A percentile compares a stretch with the other conserved stretches of the same genome.
Conservation (phyloP, 1,140 invertebrate genomes). For the Hypsibius dujardini region DNA sequence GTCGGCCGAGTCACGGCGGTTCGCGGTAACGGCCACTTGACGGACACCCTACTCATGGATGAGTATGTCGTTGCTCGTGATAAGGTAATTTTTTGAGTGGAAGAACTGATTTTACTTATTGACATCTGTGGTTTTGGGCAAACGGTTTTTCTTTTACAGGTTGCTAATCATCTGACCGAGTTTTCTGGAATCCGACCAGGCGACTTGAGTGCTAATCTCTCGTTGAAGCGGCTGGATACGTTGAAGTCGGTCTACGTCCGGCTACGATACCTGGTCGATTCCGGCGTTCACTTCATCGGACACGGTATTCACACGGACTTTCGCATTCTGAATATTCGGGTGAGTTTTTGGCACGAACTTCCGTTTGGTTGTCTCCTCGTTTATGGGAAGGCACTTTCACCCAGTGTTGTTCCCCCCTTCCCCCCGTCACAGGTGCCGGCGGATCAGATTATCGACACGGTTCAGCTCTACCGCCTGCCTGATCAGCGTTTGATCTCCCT, state of each 20-base stretch:
- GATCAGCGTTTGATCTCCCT: conserved; percentile 74
- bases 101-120: conserved; percentile 18
- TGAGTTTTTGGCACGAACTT: background rate
- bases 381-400: no score
- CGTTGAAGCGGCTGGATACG: conserved; percentile 71
- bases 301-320: conserved; percentile 84
- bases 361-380: no score
- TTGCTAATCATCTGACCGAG: conserved; percentile 72
- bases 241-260: conserved; percentile 75
- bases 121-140: background rate
- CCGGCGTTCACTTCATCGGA: conserved; percentile 69
- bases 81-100: conserved; percentile 40
- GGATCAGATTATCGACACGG: conserved; percentile 71
- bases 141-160: conserved; percentile 24
- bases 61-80: conserved; percentile 81
- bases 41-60: conserved; percentile 70
- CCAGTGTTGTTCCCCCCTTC: conserved; percentile 20
- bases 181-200: conserved; percentile 80
- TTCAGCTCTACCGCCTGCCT: conserved; percentile 64
- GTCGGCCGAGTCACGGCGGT: conserved; percentile 72
- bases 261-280: conserved; percentile 62
- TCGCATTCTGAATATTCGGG: conserved; percentile 31
- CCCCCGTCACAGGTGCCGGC: conserved; percentile 41
- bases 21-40: conserved; percentile 56
- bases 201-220: conserved; percentile 66